Conservation (phyloP, 2,888 invertebrate species). For the Phengaris arion region DNA sequence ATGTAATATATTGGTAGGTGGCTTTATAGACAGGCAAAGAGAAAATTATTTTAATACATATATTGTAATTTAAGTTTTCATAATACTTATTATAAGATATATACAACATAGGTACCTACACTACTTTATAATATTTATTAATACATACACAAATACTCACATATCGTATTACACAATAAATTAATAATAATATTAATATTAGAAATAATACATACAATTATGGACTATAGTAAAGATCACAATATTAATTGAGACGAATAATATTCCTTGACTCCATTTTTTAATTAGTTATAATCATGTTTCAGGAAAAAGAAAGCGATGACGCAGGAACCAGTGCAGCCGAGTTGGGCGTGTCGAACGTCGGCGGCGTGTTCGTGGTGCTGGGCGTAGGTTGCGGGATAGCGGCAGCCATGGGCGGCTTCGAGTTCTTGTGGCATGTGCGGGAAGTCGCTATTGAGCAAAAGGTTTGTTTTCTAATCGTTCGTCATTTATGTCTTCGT, state of each 20-base stretch:
- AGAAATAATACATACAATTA: too few relatives aligned
- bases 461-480: slow-evolving; percentile 77
- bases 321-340: slow-evolving; percentile 65
- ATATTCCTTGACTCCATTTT: too few relatives aligned
- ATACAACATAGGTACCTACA: too few relatives aligned
- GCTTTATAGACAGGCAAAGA: too few relatives aligned
- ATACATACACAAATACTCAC: too few relatives aligned
- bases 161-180: too few relatives aligned
- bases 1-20: too few relatives aligned
- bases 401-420: slow-evolving; percentile 86
- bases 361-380: slow-evolving; percentile 95
- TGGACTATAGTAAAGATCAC: neutral
- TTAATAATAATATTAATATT: too few relatives aligned
- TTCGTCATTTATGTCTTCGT: neutral
- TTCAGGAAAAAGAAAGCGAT: slow-evolving; percentile 56
- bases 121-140: too few relatives aligned
- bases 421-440: slow-evolving; percentile 95
- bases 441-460: slow-evolving; percentile 88
- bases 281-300: neutral
- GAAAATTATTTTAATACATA: too few relatives aligned
- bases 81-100: too few relatives aligned
- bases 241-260: neutral
- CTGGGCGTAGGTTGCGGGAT: slow-evolving; percentile 86
- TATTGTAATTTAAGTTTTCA: too few relatives aligned
- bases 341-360: slow-evolving; percentile 89